phyloP scores from a whole-genome alignment of 2,113 vertebrate genomes.

The Cyphomyrus plagiostoma region DNA sequence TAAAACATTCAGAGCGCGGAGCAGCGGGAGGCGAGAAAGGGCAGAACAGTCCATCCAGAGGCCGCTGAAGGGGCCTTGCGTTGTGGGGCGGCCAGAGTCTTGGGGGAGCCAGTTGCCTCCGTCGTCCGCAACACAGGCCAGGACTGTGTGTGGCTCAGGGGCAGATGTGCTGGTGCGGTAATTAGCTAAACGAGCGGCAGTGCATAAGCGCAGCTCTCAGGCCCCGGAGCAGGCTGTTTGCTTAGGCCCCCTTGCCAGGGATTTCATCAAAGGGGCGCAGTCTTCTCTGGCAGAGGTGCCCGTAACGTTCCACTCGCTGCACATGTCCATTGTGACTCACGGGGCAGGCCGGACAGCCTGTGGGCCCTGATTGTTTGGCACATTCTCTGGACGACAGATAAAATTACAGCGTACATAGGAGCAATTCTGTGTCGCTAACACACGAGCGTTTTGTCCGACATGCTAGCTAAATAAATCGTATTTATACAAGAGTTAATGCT shows the following conservation, averaged over 20 bases:
- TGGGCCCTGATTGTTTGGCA: background rate
- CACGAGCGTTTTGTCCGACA: background rate
- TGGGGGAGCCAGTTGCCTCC: background rate
- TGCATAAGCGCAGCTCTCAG: constrained; percentile 3
- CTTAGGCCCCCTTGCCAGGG: constrained; percentile 10
- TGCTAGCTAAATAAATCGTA: constrained; percentile 9
- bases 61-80: background rate
- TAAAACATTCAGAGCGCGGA: background rate
- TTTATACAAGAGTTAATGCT: constrained; percentile 18
- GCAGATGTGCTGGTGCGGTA: constrained; percentile 8
- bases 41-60: background rate
- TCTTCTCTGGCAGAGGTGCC: constrained; percentile 6
- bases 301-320: constrained; percentile 9
- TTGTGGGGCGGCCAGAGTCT: background rate
- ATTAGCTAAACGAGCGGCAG: constrained; percentile 16
- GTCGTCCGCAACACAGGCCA: background rate
- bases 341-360: background rate
- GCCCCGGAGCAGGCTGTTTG: constrained; percentile 1
- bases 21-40: background rate
- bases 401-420: background rate
- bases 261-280: constrained; percentile 9
- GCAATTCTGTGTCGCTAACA: constrained; percentile 8
- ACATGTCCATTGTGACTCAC: constrained; percentile 14
- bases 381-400: constrained; percentile 6
- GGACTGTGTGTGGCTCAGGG: constrained; percentile 8